Percentiles rank a stretch among this genome's conserved stretches.
Evolutionary conservation across 2,113 vertebrate genomes (phyloP).

Genomic region (Mus musculus): GRCm39 chr5:69029001-69029500

Average conservation of each 20-base stretch:
- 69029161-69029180: neutral
- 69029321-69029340: neutral
- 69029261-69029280: neutral
- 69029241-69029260: neutral
- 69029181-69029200: neutral
- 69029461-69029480: slow-evolving; percentile 18
- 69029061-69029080: neutral
- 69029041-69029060: too few species aligned
- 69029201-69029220: neutral
- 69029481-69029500: neutral
- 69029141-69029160: neutral
- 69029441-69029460: neutral
- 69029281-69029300: neutral
- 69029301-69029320: neutral
- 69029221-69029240: neutral
- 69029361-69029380: neutral
- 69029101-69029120: neutral
- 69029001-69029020: too few species aligned
- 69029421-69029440: neutral
- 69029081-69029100: neutral
- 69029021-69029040: neutral
- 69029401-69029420: neutral
- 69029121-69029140: neutral
- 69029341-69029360: slow-evolving; percentile 10
- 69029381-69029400: neutral